A percentile compares a stretch with the other conserved stretches of the same genome.
Evolutionary conservation across 2,888 invertebrate genomes (phyloP).

Genomic region (Tetragnatha montana): DNA sequence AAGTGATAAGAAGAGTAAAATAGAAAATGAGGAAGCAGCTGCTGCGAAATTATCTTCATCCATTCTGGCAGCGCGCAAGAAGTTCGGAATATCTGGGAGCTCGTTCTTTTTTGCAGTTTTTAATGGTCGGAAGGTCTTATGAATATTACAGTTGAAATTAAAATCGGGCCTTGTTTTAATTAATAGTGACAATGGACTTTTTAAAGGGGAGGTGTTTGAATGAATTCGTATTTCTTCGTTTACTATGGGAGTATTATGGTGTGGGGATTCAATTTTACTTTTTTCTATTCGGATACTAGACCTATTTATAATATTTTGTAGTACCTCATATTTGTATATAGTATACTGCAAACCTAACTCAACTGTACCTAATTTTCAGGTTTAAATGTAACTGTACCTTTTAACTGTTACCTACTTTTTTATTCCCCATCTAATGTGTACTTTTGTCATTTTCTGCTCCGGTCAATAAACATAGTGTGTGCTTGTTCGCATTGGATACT

Average conservation of each 20-base stretch:
- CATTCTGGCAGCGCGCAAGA: not conserved
- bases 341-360: not conserved
- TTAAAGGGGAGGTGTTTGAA: not conserved
- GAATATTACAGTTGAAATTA: slow-evolving; percentile 31
- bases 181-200: not conserved
- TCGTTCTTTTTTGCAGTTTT: not conserved
- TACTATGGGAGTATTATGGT: not conserved
- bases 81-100: not conserved
- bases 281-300: no score
- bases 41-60: slow-evolving; percentile 30
- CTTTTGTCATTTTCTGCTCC: no score
- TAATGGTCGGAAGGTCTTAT: slow-evolving; percentile 15
- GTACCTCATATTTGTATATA: no score
- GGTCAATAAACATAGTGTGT: no score
- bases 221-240: slow-evolving; percentile 8
- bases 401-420: no score
- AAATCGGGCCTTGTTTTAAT: not conserved
- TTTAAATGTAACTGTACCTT: no score
- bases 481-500: no score
- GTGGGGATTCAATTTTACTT: no score
- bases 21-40: slow-evolving; percentile 31
- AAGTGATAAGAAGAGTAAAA: slow-evolving; percentile 44
- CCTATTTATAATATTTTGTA: not conserved
- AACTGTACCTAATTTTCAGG: no score
- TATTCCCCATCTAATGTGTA: no score